Conservation (phyloP, 2,797 vertebrate species). For the Sebastes nivosus region DNA sequence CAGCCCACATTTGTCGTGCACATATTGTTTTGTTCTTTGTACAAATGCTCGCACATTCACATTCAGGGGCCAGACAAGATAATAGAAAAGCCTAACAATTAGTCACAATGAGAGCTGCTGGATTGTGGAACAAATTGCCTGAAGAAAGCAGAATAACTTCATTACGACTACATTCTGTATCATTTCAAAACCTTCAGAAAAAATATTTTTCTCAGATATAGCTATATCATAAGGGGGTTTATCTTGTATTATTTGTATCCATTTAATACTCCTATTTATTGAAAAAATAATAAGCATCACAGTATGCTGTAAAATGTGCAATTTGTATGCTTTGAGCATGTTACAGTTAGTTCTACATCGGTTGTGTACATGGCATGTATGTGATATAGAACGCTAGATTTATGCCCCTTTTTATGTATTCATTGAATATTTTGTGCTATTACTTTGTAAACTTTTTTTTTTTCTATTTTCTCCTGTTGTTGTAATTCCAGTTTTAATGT, state of each 20-base stretch:
- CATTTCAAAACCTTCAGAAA: constrained; percentile 7
- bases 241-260: not conserved
- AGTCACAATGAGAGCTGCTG: constrained; percentile 36
- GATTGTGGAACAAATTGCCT: constrained; percentile 13
- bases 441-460: not conserved
- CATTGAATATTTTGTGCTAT: not conserved
- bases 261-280: not conserved
- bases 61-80: constrained; percentile 21
- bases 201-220: not conserved
- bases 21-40: constrained; percentile 21
- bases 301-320: not conserved
- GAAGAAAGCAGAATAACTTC: constrained; percentile 24
- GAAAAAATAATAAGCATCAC: not conserved
- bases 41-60: constrained; percentile 3
- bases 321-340: not conserved
- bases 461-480: not conserved
- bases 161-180: not conserved
- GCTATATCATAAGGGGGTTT: not conserved
- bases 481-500: constrained; percentile 5
- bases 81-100: constrained; percentile 28
- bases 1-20: not conserved
- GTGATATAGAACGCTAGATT: not conserved
- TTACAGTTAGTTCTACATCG: not conserved
- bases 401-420: not conserved
- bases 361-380: not conserved